These are phyloP conservation scores for Chelonia mydas DNA, from an alignment of 2,797 vertebrate species.

Conservation along the genomic window DNA sequence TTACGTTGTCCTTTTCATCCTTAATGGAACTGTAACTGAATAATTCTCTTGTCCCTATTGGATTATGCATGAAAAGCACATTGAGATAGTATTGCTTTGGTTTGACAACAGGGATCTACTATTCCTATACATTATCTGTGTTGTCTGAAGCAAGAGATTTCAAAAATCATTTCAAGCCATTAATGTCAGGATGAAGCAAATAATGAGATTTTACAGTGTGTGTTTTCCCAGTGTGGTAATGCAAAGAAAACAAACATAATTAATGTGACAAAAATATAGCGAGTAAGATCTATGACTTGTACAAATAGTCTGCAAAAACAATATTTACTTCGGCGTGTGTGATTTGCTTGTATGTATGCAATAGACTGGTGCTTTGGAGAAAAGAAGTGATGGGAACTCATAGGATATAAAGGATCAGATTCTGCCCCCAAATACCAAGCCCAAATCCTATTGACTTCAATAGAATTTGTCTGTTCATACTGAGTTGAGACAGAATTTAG, in stretches of 20 bases:
- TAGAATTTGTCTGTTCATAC: neutral
- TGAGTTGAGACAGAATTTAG: neutral
- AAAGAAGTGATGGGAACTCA: neutral
- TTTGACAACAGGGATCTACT: conserved; percentile 35
- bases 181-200: conserved; percentile 12
- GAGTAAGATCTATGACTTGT: neutral
- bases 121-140: neutral
- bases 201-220: neutral
- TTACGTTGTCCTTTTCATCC: conserved; percentile 49
- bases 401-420: neutral
- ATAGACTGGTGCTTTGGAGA: accelerated
- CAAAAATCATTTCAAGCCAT: conserved; percentile 26
- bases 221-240: neutral
- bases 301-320: neutral
- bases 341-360: neutral
- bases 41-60: conserved; percentile 37
- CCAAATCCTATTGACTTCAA: neutral
- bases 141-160: conserved; percentile 27
- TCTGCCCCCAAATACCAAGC: neutral
- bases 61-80: conserved; percentile 53
- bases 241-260: neutral
- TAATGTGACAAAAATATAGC: neutral
- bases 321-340: neutral
- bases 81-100: neutral
- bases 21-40: conserved; percentile 53